Percentiles rank a stretch among this genome's conserved stretches.
phyloP scores from a whole-genome alignment of 2,888 invertebrate genomes.

The Drosophila prostipennis region DNA sequence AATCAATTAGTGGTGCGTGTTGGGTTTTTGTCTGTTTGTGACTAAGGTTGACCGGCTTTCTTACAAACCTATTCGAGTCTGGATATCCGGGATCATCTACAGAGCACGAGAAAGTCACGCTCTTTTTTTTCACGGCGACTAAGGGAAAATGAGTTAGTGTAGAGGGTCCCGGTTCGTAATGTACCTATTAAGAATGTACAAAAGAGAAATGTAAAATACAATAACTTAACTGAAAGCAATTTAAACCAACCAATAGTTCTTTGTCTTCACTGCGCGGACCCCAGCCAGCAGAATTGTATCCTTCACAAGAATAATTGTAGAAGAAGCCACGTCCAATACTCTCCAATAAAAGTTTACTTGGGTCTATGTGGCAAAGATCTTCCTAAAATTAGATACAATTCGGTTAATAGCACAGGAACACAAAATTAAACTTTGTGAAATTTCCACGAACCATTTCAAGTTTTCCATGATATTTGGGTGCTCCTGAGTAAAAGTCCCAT shows the following conservation, averaged over 20 bases:
- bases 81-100: constrained; percentile 94
- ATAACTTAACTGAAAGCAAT: background rate
- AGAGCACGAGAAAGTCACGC: constrained; percentile 92
- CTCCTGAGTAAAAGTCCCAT: too few species aligned
- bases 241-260: constrained; percentile 88
- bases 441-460: too few species aligned
- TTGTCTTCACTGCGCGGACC: constrained; percentile 91
- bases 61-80: constrained; percentile 85
- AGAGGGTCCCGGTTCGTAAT: constrained; percentile 93
- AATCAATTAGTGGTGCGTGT: constrained; percentile 62
- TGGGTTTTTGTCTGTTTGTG: constrained; percentile 24
- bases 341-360: constrained; percentile 92
- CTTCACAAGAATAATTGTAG: constrained; percentile 97
- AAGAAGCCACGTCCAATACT: constrained; percentile 95
- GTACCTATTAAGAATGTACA: constrained; percentile 65
- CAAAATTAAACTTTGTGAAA: too few species aligned
- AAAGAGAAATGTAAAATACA: background rate
- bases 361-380: constrained; percentile 93
- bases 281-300: constrained; percentile 95
- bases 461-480: too few species aligned
- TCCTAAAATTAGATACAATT: constrained; percentile 69
- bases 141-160: constrained; percentile 90
- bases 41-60: constrained; percentile 31
- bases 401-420: too few species aligned
- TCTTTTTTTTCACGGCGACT: constrained; percentile 92